phyloP scores from a whole-genome alignment of 1,140 invertebrate genomes.

The Potamilus streckersoni region DNA sequence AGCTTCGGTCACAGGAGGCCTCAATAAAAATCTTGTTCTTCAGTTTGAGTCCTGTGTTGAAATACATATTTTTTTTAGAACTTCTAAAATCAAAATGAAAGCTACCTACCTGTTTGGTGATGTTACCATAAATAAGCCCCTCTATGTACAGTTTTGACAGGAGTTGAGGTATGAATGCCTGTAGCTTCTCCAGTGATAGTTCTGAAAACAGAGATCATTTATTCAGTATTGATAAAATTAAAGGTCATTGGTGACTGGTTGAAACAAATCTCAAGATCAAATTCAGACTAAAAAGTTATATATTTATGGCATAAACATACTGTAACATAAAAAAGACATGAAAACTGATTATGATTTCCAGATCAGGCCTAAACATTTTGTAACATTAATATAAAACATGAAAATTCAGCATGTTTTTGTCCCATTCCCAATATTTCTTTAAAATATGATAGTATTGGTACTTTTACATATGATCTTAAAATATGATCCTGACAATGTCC shows the following conservation, averaged over 20 bases:
- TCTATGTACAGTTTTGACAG: conserved; percentile 59
- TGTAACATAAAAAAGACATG: not conserved
- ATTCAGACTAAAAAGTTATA: not conserved
- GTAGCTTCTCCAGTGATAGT: conserved; percentile 51
- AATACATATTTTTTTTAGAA: no score
- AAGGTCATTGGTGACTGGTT: no score
- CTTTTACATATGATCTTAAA: no score
- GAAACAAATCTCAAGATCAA: not conserved
- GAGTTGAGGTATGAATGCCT: conserved; percentile 54
- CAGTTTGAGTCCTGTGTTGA: not conserved
- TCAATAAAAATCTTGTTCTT: not conserved
- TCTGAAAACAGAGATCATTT: conserved; percentile 40
- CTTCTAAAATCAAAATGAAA: no score
- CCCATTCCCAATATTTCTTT: no score
- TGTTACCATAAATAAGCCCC: conserved; percentile 60
- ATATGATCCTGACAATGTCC: no score
- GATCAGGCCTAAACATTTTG: not conserved
- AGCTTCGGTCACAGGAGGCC: no score
- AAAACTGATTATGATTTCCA: not conserved
- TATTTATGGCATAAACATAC: not conserved
- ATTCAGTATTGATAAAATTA: not conserved
- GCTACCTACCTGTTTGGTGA: conserved; percentile 55
- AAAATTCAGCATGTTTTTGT: no score
- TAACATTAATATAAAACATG: not conserved
- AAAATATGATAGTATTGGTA: no score